Evolutionary conservation across 2,888 invertebrate species (phyloP), one percentile per base, ranked within the genome.

Genomic region (Lasioglossum figueresi): DNA sequence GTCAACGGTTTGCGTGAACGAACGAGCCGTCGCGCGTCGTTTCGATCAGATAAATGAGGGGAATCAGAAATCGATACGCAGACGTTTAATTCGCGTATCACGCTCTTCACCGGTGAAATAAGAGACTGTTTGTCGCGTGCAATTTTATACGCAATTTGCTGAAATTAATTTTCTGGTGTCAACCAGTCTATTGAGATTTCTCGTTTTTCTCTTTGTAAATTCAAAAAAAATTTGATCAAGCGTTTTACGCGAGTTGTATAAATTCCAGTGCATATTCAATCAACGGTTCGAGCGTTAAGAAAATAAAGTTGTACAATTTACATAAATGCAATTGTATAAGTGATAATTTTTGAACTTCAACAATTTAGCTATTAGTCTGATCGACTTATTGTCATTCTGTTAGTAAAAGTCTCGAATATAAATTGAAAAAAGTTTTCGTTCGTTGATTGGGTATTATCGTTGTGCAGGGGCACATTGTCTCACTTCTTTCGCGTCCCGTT

Each of bases 51-150:
- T n/a, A 56, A 56, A 56, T 12, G 56, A 12, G 56, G 56, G 12
- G n/a, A 56, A 56, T 56, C n/a, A 56, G n/a, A 56, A 56, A 56
- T 56, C 56, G 56, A 56, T 56, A 56, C 56, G 56, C n/a, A n/a
- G 56, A 56, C 56, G 56, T 56, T 56, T 56, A 56, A 56, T 56
- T 56, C 23, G n/a, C 12, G 56, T 56, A n/a, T 56, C 56, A 12
- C 12, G 56, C 56, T 56, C 12, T 56, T 27, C 56, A 56, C 4
- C n/a, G 56, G 12, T n/a, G 56, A 56, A n/a, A 56, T 0, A n/a
- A n/a, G 4, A n/a, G 12, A 12, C 56, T 56, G 48, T 48, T 12
- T 8, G 23, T 23, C 52, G 10, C 10, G n/a, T n/a, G n/a, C n/a
- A n/a, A 56, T 56, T 56, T 56, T n/a, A 56, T n/a, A 12, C 12